phyloP scores from a whole-genome alignment of 2,888 invertebrate genomes.

The Linnaemya tessellans region DNA sequence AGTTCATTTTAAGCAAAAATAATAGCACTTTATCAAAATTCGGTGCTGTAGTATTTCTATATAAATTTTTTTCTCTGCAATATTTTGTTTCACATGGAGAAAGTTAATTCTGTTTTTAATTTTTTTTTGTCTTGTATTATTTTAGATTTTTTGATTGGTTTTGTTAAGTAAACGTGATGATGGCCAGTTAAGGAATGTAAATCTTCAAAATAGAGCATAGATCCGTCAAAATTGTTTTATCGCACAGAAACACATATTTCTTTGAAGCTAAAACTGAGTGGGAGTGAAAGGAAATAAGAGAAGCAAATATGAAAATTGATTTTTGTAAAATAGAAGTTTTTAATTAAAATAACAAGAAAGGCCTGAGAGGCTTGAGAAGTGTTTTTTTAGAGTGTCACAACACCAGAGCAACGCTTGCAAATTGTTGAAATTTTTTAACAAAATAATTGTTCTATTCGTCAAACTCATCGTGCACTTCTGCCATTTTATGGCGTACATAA shows the following conservation, averaged over 20 bases:
- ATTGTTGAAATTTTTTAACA: too few relatives aligned
- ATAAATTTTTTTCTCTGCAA: background rate
- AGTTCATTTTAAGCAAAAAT: conserved; percentile 35
- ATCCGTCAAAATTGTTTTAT: conserved; percentile 33
- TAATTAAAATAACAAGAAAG: background rate
- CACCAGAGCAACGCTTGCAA: too few relatives aligned
- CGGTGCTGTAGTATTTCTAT: background rate
- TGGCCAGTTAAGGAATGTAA: conserved; percentile 39
- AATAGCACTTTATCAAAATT: conserved; percentile 52
- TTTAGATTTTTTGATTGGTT: conserved; percentile 11
- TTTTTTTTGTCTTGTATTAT: background rate
- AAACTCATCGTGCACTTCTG: too few relatives aligned
- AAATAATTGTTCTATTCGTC: too few relatives aligned
- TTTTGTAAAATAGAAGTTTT: background rate
- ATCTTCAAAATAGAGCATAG: conserved; percentile 9
- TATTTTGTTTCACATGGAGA: background rate
- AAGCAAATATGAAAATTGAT: background rate
- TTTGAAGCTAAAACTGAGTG: background rate
- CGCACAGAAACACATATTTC: background rate
- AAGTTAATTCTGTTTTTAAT: conserved; percentile 24
- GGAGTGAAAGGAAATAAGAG: background rate
- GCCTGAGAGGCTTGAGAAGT: background rate
- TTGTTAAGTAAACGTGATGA: conserved; percentile 50
- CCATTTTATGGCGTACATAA: too few relatives aligned
- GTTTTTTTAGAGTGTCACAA: too few relatives aligned